phyloP scores from a whole-genome alignment of 2,797 vertebrate species.

The Hoplostethus atlanticus region DNA sequence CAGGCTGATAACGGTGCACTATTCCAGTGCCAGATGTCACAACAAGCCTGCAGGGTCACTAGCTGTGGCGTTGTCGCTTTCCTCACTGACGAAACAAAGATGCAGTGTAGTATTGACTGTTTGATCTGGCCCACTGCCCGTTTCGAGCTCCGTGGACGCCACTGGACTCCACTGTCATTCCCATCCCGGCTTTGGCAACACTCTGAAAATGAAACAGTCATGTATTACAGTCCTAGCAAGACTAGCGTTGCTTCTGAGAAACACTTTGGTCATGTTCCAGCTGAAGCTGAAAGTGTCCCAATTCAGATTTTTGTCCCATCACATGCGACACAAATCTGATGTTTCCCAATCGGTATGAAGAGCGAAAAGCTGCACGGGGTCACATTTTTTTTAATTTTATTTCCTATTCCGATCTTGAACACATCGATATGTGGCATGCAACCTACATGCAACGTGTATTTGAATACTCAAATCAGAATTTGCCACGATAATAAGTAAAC shows the following conservation, averaged over 20 bases:
- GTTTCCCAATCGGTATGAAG: too few relatives aligned
- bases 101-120: constrained; percentile 79
- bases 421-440: background rate
- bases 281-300: too few relatives aligned
- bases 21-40: constrained; percentile 79
- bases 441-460: background rate
- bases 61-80: constrained; percentile 67
- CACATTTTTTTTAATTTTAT: too few relatives aligned
- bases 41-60: constrained; percentile 65
- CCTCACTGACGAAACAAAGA: constrained; percentile 79
- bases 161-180: constrained; percentile 40
- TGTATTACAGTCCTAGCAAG: too few relatives aligned
- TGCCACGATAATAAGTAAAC: too few relatives aligned
- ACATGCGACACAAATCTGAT: too few relatives aligned
- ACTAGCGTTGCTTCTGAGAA: too few relatives aligned
- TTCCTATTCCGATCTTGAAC: too few relatives aligned
- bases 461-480: too few relatives aligned
- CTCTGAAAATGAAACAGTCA: constrained; percentile 3
- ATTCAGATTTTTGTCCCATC: too few relatives aligned
- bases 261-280: too few relatives aligned
- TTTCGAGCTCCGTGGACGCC: constrained; percentile 49
- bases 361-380: too few relatives aligned
- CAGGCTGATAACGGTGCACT: constrained; percentile 68
- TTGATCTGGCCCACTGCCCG: constrained; percentile 77
- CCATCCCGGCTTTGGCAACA: background rate